A percentile compares a stretch with the other conserved stretches of the same genome.
Conservation (phyloP, 1,140 invertebrate species). For the fruit fly (Drosophila melanogaster) region DNA sequence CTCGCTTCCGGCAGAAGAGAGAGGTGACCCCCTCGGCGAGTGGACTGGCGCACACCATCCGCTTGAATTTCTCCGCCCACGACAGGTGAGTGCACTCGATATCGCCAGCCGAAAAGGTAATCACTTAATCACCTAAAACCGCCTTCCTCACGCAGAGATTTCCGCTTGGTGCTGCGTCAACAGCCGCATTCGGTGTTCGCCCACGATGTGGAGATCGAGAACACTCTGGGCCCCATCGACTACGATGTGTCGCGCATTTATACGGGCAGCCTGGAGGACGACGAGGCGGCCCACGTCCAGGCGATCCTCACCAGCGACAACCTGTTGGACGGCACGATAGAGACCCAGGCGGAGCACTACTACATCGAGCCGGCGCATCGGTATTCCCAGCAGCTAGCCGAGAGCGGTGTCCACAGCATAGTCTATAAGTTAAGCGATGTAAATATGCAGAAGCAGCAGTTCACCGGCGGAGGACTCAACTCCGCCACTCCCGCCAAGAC, state of each 20-base stretch:
- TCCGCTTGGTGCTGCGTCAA: constrained; percentile 90
- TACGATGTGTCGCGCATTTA: constrained; percentile 92
- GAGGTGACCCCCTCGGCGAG: constrained; percentile 60
- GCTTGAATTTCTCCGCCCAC: constrained; percentile 84
- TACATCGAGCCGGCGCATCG: constrained; percentile 94
- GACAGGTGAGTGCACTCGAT: constrained; percentile 74
- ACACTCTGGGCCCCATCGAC: constrained; percentile 88
- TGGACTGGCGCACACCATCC: constrained; percentile 79
- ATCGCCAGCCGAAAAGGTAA: neutral
- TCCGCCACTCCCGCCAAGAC: constrained; percentile 52
- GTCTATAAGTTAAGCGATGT: constrained; percentile 94
- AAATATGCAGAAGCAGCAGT: constrained; percentile 84
- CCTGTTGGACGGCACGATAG: constrained; percentile 94
- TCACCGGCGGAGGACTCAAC: constrained; percentile 45
- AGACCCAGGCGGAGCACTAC: constrained; percentile 90
- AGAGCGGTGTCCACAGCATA: constrained; percentile 89
- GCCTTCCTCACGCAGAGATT: constrained; percentile 87
- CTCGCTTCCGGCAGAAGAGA: constrained; percentile 76
- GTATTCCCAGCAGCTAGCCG: constrained; percentile 87
- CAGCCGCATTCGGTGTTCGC: constrained; percentile 91
- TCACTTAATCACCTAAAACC: constrained; percentile 8
- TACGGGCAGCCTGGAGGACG: constrained; percentile 92
- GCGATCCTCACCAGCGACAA: constrained; percentile 94
- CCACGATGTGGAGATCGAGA: constrained; percentile 92
- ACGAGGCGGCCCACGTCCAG: constrained; percentile 92